phyloP scores from a whole-genome alignment of 2,888 invertebrate genomes.

The Euplexia lucipara region DNA sequence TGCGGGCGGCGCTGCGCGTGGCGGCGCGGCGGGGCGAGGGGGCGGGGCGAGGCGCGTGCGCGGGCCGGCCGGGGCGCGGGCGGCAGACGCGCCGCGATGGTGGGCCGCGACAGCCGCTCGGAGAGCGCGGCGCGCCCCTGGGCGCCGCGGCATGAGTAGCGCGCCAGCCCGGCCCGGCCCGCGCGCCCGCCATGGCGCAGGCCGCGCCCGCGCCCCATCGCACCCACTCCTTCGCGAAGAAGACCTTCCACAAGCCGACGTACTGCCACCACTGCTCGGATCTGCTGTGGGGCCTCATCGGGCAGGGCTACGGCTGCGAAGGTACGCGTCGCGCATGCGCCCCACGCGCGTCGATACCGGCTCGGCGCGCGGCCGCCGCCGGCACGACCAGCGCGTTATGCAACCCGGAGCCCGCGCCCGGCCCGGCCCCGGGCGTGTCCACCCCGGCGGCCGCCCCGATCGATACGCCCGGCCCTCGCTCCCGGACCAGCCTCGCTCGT shows the following conservation, averaged over 20 bases:
- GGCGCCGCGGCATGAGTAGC: constrained; percentile 91
- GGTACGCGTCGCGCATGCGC: constrained; percentile 93
- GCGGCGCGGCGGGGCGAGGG: constrained; percentile 61
- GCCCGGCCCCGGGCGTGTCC: constrained; percentile 88
- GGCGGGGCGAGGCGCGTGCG: constrained; percentile 72
- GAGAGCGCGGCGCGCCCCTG: constrained; percentile 91
- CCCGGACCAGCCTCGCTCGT: constrained; percentile 45
- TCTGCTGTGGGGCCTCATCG: constrained; percentile 99
- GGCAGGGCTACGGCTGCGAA: constrained; percentile 99
- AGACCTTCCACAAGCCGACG: constrained; percentile 99
- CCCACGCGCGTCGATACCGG: constrained; percentile 85
- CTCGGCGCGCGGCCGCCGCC: constrained; percentile 77
- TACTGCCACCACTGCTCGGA: constrained; percentile 99
- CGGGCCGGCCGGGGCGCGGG: constrained; percentile 78
- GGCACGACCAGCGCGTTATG: constrained; percentile 86
- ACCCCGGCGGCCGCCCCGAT: constrained; percentile 58
- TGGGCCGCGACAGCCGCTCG: constrained; percentile 91
- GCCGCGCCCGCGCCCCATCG: constrained; percentile 92
- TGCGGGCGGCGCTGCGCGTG: constrained; percentile 71
- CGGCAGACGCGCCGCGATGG: constrained; percentile 90
- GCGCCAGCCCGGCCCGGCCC: constrained; percentile 89
- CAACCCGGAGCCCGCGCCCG: constrained; percentile 80
- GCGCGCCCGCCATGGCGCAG: constrained; percentile 91
- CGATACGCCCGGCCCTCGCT: constrained; percentile 55
- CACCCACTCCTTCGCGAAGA: constrained; percentile 99